Evolutionary conservation across 30 jellyfish, hydroid and myxozoan genomes (phyloP), one percentile per base, ranked within the genome.

Genomic region (Hydractinia echinata): DNA sequence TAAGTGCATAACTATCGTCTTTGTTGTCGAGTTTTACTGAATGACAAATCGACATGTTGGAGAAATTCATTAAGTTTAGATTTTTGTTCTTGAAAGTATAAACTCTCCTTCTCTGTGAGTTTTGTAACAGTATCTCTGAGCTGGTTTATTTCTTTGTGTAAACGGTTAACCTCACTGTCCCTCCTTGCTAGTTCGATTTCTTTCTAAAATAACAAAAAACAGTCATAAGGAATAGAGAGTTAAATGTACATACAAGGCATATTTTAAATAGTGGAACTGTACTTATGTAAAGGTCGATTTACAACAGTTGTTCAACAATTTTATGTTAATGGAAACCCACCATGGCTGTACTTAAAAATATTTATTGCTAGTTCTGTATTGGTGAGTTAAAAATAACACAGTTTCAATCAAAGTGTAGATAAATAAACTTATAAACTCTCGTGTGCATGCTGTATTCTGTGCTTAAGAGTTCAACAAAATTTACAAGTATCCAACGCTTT

Each of bases 61-160:
- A 58, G 19, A 7, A 72, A 2, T 7, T 54, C 51, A 44, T 77
- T 55, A 44, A 56, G 19, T 20, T 14, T 14, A 18, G 58, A 16
- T 51, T 51, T n/a, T 55, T 77, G 85, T 52, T 55, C 55, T 5
- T n/a, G 16, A 30, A 54, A 62, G 60, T 18, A 77, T 64, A 9
- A 30, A 15, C 66, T 19, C 60, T 77, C 85, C n/a, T 54, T 77
- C 4, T 77, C 79, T 21, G 55, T 56, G 82, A 52, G 66, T 30
- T 48, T 10, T 13, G 77, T 64, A 9, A 77, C 44, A 6, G 16
- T 64, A 9, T 5, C 52, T 61, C 60, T 7, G 80, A 77, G 20
- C 55, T n/a, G 14, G 18, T 13, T 15, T 15, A 77, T 55, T 60
- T 77, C 51, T 53, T 77, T 0, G 18, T 77, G 80, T 55, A 77